phyloP scores from a whole-genome alignment of 1,140 invertebrate genomes.

The Bombus soroeensis region DNA sequence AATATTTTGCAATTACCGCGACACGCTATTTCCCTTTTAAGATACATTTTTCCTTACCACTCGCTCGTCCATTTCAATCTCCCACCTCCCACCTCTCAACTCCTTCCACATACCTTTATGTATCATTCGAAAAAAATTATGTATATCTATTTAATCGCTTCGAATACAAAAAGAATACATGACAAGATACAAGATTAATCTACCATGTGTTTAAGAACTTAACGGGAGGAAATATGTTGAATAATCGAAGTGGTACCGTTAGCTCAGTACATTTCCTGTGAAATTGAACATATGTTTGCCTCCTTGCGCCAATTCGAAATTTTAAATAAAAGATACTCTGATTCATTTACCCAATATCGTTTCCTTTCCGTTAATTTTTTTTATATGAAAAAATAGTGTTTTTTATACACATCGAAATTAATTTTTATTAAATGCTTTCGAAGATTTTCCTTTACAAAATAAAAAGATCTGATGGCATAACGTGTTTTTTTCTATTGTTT shows the following conservation, averaged over 20 bases:
- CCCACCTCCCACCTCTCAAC: too few species aligned
- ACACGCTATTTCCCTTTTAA: not conserved
- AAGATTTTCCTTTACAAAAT: not conserved
- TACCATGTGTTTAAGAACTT: too few species aligned
- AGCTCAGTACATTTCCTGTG: not conserved
- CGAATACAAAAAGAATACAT: not conserved
- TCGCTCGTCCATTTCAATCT: not conserved
- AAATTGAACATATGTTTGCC: constrained; percentile 34
- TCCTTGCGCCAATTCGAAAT: not conserved
- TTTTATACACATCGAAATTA: not conserved
- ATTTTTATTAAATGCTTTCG: not conserved
- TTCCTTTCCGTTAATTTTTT: too few species aligned
- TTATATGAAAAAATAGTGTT: not conserved
- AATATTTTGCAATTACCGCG: not conserved
- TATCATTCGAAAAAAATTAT: not conserved
- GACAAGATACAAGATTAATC: not conserved
- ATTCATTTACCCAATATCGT: not conserved
- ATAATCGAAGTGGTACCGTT: constrained; percentile 13
- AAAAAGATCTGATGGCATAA: not conserved
- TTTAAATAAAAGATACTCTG: not conserved
- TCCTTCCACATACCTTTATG: not conserved
- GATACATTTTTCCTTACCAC: not conserved
- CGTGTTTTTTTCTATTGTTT: not conserved
- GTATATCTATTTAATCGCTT: not conserved
- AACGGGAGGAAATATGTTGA: not conserved